Evolutionary conservation across 2,888 invertebrate genomes (phyloP).

Genomic region (Neelides folsomi): DNA sequence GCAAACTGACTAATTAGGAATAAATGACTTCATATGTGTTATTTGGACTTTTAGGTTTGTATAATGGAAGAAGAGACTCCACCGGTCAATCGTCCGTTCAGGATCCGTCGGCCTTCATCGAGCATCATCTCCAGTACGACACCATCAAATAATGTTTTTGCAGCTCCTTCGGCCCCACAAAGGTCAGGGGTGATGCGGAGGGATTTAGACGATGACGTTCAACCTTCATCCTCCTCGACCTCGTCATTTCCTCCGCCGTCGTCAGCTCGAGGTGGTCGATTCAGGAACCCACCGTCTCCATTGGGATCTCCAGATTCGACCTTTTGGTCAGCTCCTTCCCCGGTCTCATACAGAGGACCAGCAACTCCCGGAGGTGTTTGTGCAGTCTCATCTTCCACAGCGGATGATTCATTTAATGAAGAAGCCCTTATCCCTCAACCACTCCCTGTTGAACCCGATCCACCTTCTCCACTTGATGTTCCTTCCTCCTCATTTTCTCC

Average conservation of each 20-base stretch:
- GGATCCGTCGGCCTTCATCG: constrained; percentile 28
- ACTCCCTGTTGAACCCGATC: too few species aligned
- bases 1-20: constrained; percentile 7
- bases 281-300: constrained; percentile 19
- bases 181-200: constrained; percentile 1
- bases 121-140: constrained; percentile 32
- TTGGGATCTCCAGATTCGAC: constrained; percentile 31
- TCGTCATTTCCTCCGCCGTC: constrained; percentile 13
- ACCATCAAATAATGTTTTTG: constrained; percentile 17
- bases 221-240: constrained; percentile 20
- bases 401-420: constrained; percentile 13
- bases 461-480: constrained; percentile 7
- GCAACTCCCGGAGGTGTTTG: constrained; percentile 28
- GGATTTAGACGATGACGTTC: constrained; percentile 25
- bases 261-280: not conserved
- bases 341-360: constrained; percentile 19
- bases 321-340: constrained; percentile 22
- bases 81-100: constrained; percentile 20
- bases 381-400: constrained; percentile 30
- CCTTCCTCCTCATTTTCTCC: constrained; percentile 30
- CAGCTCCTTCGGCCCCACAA: constrained; percentile 16
- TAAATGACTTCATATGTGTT: not conserved
- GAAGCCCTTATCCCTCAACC: too few species aligned
- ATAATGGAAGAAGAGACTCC: constrained; percentile 26
- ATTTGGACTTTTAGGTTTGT: not conserved